phyloP scores from a whole-genome alignment of 2,797 vertebrate genomes.

The Philypnodon macrostomus region DNA sequence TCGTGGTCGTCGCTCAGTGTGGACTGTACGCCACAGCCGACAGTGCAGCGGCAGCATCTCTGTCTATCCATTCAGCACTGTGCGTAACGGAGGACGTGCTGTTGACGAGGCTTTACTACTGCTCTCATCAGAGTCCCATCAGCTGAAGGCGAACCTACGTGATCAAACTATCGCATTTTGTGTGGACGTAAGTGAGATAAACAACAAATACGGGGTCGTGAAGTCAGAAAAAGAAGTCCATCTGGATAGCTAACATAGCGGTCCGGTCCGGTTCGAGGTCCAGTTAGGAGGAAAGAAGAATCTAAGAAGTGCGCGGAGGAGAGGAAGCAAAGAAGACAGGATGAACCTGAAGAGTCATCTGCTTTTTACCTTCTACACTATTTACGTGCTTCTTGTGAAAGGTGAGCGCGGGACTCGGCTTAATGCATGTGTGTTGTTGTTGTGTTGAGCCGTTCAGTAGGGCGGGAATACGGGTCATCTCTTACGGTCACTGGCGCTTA shows the following conservation, averaged over 20 bases:
- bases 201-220: slow-evolving; percentile 18
- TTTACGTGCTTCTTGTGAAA: slow-evolving; percentile 75
- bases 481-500: slow-evolving; percentile 32
- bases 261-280: slow-evolving; percentile 44
- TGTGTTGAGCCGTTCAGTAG: slow-evolving; percentile 25
- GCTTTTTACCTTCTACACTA: slow-evolving; percentile 72
- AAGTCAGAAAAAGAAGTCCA: slow-evolving; percentile 47
- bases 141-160: slow-evolving; percentile 13
- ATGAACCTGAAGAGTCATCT: slow-evolving; percentile 72
- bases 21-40: slow-evolving; percentile 54
- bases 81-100: slow-evolving; percentile 28
- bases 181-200: slow-evolving; percentile 19
- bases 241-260: slow-evolving; percentile 58
- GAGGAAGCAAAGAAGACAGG: slow-evolving; percentile 45
- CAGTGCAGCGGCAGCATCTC: slow-evolving; percentile 22
- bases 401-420: slow-evolving; percentile 57
- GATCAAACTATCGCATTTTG: slow-evolving; percentile 8
- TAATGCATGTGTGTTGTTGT: slow-evolving; percentile 8
- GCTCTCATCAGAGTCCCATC: slow-evolving; percentile 15
- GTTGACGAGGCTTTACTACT: slow-evolving; percentile 7
- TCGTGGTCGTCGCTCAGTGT: slow-evolving; percentile 54
- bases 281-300: slow-evolving; percentile 42
- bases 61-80: slow-evolving; percentile 12
- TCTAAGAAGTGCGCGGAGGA: slow-evolving; percentile 50
- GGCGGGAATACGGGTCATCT: slow-evolving; percentile 27